These are phyloP conservation scores for Agrotis clavis DNA, from an alignment of 2,888 invertebrate species.

Conservation along the genomic window DNA sequence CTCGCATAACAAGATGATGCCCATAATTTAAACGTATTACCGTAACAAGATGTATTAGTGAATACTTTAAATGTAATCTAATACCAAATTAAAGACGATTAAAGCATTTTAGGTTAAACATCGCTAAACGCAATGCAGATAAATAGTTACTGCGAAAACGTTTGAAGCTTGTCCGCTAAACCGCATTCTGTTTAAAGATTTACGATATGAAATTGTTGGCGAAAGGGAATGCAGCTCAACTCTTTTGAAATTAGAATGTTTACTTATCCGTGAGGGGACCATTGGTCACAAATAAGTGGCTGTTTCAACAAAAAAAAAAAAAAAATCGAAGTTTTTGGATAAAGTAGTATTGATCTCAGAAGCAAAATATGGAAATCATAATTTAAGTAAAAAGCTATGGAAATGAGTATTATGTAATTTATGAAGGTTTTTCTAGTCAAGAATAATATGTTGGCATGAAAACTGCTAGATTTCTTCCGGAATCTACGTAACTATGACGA, in stretches of 20 bases:
- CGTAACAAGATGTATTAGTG: slow-evolving; percentile 10
- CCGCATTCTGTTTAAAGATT: slow-evolving; percentile 46
- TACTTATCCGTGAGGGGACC: background rate
- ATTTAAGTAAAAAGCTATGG: background rate
- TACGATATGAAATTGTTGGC: slow-evolving; percentile 36
- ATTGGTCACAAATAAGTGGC: background rate
- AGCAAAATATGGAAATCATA: background rate
- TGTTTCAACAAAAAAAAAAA: background rate
- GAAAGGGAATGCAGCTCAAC: slow-evolving; percentile 22
- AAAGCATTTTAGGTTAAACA: slow-evolving; percentile 58
- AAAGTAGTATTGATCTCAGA: background rate
- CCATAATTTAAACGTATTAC: slow-evolving; percentile 3
- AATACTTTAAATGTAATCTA: slow-evolving; percentile 25
- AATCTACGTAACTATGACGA: background rate
- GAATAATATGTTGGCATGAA: slow-evolving; percentile 6
- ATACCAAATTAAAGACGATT: slow-evolving; percentile 42
- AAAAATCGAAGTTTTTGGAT: background rate
- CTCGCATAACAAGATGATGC: slow-evolving; percentile 12
- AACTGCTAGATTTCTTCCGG: background rate
- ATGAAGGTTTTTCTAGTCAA: background rate
- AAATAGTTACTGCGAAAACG: slow-evolving; percentile 52
- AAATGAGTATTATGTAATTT: background rate
- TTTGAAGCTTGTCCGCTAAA: slow-evolving; percentile 44
- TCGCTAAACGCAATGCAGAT: slow-evolving; percentile 44
- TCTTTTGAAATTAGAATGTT: background rate